A percentile compares a stretch with the other conserved stretches of the same genome.
phyloP scores from a whole-genome alignment of 2,113 vertebrate species.

The Corapipo altera region DNA sequence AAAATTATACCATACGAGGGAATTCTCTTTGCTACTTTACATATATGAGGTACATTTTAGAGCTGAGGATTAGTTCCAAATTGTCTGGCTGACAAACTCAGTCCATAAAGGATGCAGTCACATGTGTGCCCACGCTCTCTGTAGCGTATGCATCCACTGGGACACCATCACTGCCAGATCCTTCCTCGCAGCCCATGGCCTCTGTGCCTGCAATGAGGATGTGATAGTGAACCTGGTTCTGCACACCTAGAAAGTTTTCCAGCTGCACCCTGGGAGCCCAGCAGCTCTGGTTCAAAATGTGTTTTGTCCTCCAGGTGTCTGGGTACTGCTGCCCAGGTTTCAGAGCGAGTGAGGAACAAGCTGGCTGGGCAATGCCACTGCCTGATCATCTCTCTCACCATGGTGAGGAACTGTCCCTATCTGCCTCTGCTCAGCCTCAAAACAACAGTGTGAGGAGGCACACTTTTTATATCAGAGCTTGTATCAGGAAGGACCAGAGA shows the following conservation, averaged over 20 bases:
- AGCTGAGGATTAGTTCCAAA: constrained; percentile 8
- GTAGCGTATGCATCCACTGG: background rate
- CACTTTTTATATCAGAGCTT: background rate
- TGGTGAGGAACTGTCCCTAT: background rate
- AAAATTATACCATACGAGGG: constrained; percentile 48
- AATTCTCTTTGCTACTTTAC: constrained; percentile 53
- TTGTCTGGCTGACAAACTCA: background rate
- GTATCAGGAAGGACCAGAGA: background rate
- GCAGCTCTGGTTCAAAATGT: accelerated
- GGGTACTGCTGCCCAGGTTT: background rate
- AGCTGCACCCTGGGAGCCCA: background rate
- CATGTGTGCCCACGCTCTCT: background rate
- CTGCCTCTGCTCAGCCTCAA: background rate
- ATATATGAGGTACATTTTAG: constrained; percentile 45
- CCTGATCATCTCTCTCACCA: background rate
- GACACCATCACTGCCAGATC: background rate
- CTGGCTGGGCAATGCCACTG: background rate
- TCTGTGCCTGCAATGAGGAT: background rate
- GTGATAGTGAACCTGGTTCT: background rate
- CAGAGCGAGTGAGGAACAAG: accelerated
- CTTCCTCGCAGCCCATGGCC: accelerated
- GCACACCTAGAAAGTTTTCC: background rate
- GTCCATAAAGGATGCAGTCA: background rate
- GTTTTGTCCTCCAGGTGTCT: background rate
- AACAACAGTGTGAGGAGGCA: background rate